A percentile compares a stretch with the other conserved stretches of the same genome.
These are phyloP conservation scores for Paralichthys olivaceus DNA, from an alignment of 2,113 vertebrate species.

Conservation along the genomic window DNA sequence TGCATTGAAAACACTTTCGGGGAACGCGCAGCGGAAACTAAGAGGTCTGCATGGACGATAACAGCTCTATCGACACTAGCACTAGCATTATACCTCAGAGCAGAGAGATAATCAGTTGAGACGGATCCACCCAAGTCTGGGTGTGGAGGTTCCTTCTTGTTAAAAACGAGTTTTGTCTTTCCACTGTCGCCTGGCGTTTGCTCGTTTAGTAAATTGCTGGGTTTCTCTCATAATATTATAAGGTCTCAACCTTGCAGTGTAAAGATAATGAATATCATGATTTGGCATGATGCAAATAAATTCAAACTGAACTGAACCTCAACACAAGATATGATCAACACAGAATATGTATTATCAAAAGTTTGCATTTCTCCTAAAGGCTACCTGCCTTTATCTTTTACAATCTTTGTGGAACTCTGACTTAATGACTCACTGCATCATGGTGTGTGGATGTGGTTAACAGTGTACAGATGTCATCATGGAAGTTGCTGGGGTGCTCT, in stretches of 20 bases:
- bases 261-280: background rate
- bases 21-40: too few relatives aligned
- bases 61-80: too few relatives aligned
- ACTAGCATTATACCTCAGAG: too few relatives aligned
- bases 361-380: slow-evolving; percentile 9
- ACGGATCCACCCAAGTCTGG: too few relatives aligned
- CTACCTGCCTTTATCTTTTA: background rate
- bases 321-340: background rate
- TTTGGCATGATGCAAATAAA: background rate
- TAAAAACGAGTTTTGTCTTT: background rate
- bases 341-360: background rate
- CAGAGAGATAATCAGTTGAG: too few relatives aligned
- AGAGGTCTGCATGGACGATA: too few relatives aligned
- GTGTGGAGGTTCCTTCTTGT: background rate
- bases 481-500: slow-evolving; percentile 26
- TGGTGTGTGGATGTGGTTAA: background rate
- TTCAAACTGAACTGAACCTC: background rate
- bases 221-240: too few relatives aligned
- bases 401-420: background rate
- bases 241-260: background rate
- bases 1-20: too few relatives aligned
- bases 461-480: slow-evolving; percentile 23
- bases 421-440: slow-evolving; percentile 29
- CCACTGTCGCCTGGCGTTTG: too few relatives aligned
- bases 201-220: too few relatives aligned